These are phyloP conservation scores for Cryptotermes secundus DNA, from an alignment of 1,140 invertebrate genomes.

Conservation along the genomic window DNA sequence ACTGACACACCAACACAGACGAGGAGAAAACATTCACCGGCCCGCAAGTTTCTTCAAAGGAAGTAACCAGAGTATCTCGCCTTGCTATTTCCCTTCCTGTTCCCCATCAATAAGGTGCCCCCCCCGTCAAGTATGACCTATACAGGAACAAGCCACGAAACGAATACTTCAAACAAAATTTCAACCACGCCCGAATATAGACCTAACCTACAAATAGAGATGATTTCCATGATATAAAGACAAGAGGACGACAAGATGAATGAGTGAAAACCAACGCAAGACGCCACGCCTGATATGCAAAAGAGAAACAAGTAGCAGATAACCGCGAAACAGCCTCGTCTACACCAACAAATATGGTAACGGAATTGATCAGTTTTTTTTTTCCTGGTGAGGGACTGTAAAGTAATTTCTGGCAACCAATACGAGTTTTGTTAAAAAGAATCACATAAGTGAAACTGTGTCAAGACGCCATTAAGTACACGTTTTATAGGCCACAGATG, in stretches of 20 bases:
- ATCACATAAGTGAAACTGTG: not conserved
- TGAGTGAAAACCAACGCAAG: no score
- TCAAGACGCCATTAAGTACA: not conserved
- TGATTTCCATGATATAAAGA: no score
- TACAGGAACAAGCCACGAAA: not conserved
- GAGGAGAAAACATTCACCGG: not conserved
- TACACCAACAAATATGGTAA: no score
- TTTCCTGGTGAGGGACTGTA: no score
- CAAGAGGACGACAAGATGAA: no score
- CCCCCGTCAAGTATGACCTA: not conserved
- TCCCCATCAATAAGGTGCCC: not conserved
- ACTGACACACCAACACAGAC: not conserved
- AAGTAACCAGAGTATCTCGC: not conserved
- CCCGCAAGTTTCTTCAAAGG: conserved; percentile 3
- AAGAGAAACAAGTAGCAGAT: no score
- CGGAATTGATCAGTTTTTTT: no score
- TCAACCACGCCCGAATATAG: conserved; percentile 1
- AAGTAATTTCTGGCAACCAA: no score
- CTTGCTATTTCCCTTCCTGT: not conserved
- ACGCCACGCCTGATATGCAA: no score
- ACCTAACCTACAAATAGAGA: conserved; percentile 3
- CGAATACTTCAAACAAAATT: not conserved
- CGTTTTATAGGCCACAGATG: not conserved
- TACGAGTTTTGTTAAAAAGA: no score
- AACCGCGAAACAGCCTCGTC: no score